Conservation (phyloP, 1,140 invertebrate species). For the Yoshiicerus persimilis region DNA sequence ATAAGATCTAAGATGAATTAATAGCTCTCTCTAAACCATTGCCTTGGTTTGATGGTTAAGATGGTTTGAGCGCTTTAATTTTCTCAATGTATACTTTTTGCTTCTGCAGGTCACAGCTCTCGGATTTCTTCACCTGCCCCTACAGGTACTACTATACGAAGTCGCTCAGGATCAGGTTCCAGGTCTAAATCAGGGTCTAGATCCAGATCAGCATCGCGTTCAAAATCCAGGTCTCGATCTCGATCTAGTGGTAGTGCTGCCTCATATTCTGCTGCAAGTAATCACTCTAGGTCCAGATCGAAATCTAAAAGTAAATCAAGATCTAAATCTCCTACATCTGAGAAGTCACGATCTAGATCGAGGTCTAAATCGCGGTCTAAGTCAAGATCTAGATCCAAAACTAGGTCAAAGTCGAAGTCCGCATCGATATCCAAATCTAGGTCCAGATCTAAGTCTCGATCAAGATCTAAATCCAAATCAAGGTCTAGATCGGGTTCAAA, state of each 20-base stretch:
- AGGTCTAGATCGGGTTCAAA: constrained; percentile 33
- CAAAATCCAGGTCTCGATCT: not conserved
- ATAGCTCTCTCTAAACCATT: no score
- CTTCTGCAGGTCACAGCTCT: not conserved
- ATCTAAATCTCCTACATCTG: constrained; percentile 18
- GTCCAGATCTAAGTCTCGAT: constrained; percentile 2
- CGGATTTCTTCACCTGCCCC: constrained; percentile 4
- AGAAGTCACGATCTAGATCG: not conserved
- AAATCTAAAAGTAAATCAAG: constrained; percentile 26
- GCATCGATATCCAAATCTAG: constrained; percentile 19
- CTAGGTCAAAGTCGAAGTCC: not conserved
- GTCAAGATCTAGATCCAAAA: not conserved
- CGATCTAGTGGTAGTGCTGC: not conserved
- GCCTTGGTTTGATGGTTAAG: no score
- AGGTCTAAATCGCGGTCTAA: not conserved
- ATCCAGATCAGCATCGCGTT: not conserved
- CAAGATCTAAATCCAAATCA: constrained; percentile 1
- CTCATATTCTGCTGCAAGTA: not conserved
- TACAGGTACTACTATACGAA: not conserved
- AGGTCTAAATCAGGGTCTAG: constrained; percentile 11
- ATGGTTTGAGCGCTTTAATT: no score
- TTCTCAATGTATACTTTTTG: no score
- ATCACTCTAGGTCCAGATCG: constrained; percentile 24
- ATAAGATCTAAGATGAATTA: no score
- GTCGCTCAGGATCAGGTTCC: not conserved